Evolutionary conservation across 2,113 vertebrate genomes (phyloP), one percentile per base, ranked within the genome.

Genomic region (Callaeas wilsoni): DNA sequence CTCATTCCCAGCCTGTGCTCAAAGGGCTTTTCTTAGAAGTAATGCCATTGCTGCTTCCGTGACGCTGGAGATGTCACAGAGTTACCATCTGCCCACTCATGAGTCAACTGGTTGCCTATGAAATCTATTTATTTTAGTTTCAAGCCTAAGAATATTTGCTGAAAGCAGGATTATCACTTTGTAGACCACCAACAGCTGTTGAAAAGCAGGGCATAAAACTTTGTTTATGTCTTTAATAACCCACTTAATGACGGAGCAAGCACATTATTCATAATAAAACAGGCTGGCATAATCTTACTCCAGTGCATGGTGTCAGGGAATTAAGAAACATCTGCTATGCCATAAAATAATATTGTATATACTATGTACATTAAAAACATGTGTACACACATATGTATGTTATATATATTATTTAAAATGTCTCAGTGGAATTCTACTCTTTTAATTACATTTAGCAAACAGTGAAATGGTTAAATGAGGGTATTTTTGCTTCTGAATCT

Each of bases 221-320:
- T 98, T 98, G 92, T 98, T 99, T 98, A 97, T 98, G 98, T 98
- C 98, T 98, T 99, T 98, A 99, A 99, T 99, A 98, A 98, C 97
- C 96, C 97, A 97, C 98, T 98, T 98, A 98, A 98, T 98, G 98
- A 98, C 13, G 94, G 94, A 98, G 95, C 90, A 95, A 98, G 98
- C 96, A 97, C 98, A 97, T 98, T 98, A 98, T 98, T 98, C 98
- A 96, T 98, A 97, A 98, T 98, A 98, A 98, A 98, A 98, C 96
- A 98, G 96, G 96, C 96, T 97, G 96, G 95, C 92, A 98, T 98
- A 98, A 97, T 97, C 98, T 98, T 98, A 97, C 97, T 97, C 97
- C 97, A 95, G 98, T 97, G 97, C 92, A 87, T 96, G 97, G 98
- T 80, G 96, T 97, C 97, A 97, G 98, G 97, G 98, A 99, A 98